Percentiles rank a stretch among this genome's conserved stretches.
Conservation (phyloP, 2,888 invertebrate genomes). For the Perizoma flavofasciatum region DNA sequence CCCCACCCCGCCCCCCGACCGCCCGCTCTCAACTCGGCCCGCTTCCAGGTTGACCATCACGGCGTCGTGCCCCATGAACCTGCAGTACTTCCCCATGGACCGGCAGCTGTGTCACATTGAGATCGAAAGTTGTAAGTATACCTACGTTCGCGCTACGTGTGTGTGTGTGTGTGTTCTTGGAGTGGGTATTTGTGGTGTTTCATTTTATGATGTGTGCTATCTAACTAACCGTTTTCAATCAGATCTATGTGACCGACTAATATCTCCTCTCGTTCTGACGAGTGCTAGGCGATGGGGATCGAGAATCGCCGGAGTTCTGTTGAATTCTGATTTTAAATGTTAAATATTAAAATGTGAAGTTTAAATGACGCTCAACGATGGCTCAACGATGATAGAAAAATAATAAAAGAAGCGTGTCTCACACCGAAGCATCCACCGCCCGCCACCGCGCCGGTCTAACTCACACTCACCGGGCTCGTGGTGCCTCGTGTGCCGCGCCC, state of each 20-base stretch:
- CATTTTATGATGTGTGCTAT: conserved; percentile 10
- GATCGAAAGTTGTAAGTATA: conserved; percentile 97
- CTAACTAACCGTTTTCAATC: conserved; percentile 21
- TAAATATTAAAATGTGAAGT: too few species aligned
- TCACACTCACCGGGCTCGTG: conserved; percentile 51
- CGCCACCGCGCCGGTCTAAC: conserved; percentile 42
- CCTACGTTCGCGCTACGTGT: conserved; percentile 29
- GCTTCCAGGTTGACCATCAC: conserved; percentile 93
- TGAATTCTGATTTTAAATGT: neutral
- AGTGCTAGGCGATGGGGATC: conserved; percentile 31
- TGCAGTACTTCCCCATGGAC: conserved; percentile 97
- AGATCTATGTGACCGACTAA: conserved; percentile 9
- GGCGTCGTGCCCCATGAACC: conserved; percentile 96
- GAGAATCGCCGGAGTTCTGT: conserved; percentile 16
- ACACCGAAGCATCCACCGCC: conserved; percentile 53
- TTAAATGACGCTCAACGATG: neutral
- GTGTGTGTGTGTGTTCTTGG: conserved; percentile 17
- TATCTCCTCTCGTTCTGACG: conserved; percentile 7
- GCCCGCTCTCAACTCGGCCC: conserved; percentile 1
- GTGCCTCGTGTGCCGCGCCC: conserved; percentile 37
- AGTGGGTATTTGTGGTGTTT: conserved; percentile 11
- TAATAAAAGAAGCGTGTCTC: conserved; percentile 52
- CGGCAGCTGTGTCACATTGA: conserved; percentile 95
- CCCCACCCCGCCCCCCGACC: neutral
- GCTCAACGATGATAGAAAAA: conserved; percentile 59